Conservation (phyloP, 2,888 invertebrate genomes). For the Pyrochroa serraticornis region DNA sequence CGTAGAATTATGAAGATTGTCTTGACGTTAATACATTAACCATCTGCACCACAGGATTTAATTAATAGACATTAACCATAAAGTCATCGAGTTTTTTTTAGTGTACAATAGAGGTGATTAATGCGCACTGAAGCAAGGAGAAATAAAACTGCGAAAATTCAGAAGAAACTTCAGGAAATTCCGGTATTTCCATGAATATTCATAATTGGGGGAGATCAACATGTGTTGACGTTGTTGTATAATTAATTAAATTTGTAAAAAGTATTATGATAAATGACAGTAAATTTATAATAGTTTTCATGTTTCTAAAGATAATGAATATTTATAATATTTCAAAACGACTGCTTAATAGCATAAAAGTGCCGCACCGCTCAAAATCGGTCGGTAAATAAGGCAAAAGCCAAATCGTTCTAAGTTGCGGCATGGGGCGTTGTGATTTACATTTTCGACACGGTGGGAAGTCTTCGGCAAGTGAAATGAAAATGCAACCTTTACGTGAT, state of each 20-base stretch:
- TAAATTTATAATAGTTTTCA: conserved; percentile 10
- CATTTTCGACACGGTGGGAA: conserved; percentile 49
- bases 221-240: no score
- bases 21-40: not conserved
- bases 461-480: conserved; percentile 48
- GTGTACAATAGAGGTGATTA: no score
- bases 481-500: conserved; percentile 46
- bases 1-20: conserved; percentile 6
- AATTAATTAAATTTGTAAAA: not conserved
- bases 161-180: no score
- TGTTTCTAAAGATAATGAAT: conserved; percentile 20
- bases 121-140: no score
- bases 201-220: no score
- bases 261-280: conserved; percentile 9
- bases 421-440: conserved; percentile 48
- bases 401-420: conserved; percentile 41
- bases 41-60: no score
- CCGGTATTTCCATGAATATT: no score
- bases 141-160: no score
- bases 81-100: no score
- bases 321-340: conserved; percentile 25
- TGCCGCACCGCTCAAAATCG: conserved; percentile 21
- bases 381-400: conserved; percentile 22
- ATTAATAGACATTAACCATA: no score
- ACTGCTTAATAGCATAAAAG: conserved; percentile 25